These are phyloP conservation scores for Clitarchus hookeri DNA, from an alignment of 2,888 invertebrate species.

Conservation along the genomic window DNA sequence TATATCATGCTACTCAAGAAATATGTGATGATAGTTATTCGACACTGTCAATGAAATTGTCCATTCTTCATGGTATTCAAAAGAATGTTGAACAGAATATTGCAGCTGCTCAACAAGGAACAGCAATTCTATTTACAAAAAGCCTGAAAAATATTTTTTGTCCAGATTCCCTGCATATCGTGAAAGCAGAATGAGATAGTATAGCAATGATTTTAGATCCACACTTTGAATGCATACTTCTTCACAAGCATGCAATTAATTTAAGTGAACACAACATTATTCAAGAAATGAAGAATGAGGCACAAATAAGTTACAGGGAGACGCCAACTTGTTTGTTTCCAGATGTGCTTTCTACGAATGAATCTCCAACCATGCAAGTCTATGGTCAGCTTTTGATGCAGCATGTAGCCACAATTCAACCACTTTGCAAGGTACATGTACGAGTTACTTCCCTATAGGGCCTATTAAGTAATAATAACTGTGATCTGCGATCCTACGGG, in stretches of 20 bases:
- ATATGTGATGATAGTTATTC: background rate
- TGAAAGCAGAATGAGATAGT: background rate
- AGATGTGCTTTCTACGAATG: background rate
- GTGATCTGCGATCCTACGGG: no score
- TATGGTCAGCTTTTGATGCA: background rate
- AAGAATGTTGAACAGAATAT: background rate
- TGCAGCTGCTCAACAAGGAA: background rate
- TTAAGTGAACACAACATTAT: background rate
- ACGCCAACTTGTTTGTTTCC: background rate
- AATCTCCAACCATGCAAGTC: no score
- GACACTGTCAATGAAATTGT: background rate
- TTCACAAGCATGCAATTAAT: background rate
- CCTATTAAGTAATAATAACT: no score
- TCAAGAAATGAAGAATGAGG: background rate
- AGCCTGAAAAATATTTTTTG: background rate
- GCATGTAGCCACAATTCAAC: background rate
- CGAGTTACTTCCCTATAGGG: no score
- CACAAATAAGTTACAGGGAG: background rate
- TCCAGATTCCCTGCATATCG: background rate
- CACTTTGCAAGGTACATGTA: background rate
- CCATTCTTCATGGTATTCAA: background rate
- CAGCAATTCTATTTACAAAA: background rate
- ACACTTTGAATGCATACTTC: no score
- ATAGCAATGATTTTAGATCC: background rate
- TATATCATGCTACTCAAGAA: background rate